Base-by-base conservation (phyloP, 2,888 invertebrate species). In the Sclerodermus sp. region DNA sequence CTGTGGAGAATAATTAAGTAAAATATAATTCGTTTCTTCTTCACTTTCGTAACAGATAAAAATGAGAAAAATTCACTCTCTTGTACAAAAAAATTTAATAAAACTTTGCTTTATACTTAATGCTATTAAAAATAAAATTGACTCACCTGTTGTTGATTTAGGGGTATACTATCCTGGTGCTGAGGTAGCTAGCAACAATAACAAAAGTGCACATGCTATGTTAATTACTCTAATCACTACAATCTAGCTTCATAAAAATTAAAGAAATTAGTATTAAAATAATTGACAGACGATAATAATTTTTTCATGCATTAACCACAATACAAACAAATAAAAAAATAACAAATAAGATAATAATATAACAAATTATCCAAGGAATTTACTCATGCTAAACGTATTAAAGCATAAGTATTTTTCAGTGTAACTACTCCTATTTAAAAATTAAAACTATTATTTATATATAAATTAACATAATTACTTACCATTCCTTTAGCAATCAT, bases 401-500 rank as follows among this genome's bases (percentile, higher is more conserved):
- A 34, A n/a, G n/a, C 34, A 34, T 34, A 13, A 34, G 4, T n/a
- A 30, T 30, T n/a, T n/a, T n/a, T n/a, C n/a, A n/a, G n/a, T n/a
- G n/a, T 10, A 30, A 10, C 30, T 30, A 30, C 10, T 30, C 30
- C 6, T 30, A 10, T 10, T 30, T 10, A 30, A 30, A 30, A 9
- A 30, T n/a, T 12, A 12, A 13, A n/a, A 34, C 12, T 34, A 4
- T n/a, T 12, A 34, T 34, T 34, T 12, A 4, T 34, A 34, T 3
- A 12, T 34, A 34, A 34, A 34, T 8, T 8, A 12, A 8, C 4
- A 12, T 34, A 34, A n/a, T 13, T 45, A 79, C 82, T 81, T 68
- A 90, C 88, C 80, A 86, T 78, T 65, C 89, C 89, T 66, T 86
- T 84, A 16, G 85, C 83, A 57, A 88, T 83, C 75, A 88, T 76